Evolutionary conservation across 2,797 vertebrate genomes (phyloP), one percentile per base, ranked within the genome.

Genomic region (Pipistrellus pipistrellus): DNA sequence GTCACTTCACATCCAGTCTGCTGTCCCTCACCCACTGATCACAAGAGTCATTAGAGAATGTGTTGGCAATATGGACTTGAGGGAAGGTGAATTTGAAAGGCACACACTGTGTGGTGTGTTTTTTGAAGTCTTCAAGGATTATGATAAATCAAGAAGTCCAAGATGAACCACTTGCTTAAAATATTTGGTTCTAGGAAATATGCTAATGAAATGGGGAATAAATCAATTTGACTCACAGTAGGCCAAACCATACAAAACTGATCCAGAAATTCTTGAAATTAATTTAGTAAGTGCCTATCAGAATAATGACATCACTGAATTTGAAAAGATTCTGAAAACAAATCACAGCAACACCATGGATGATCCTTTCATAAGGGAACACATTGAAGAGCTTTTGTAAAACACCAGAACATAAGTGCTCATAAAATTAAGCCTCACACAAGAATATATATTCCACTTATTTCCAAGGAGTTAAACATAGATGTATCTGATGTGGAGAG

Each of bases 261-360:
- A 99, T 97, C 99, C 99, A 91, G 99, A 99, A 98, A 99, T 99
- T 98, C 98, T 99, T 98, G 99, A 99, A 96, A 99, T 99, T 10
- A 99, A 99, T 98, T 99, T 99, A 99, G 99, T 99, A 99, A 99
- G 99, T 99, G 99, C 99, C 99, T 99, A 99, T 98, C 99, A 99
- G 98, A 99, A 99, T 99, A 99, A 99, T 92, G 99, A 99, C 99
- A 99, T 99, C 98, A 99, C 62, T 64, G 14, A 64, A n/a, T n/a
- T 64, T 64, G 99, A 99, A 98, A 99, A 99, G 98, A 99, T 99
- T 98, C 98, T 99, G 97, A 99, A 99, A 98, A 99, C 99, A 97
- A 99, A 99, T 98, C 99, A 99, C 98, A 99, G 99, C 98, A 99
- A 99, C 99, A 99, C 99, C 98, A 99, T 99, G 99, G 99, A 99